Base-by-base conservation (phyloP, 2,797 vertebrate species). In the Lophotriccus pileatus region DNA sequence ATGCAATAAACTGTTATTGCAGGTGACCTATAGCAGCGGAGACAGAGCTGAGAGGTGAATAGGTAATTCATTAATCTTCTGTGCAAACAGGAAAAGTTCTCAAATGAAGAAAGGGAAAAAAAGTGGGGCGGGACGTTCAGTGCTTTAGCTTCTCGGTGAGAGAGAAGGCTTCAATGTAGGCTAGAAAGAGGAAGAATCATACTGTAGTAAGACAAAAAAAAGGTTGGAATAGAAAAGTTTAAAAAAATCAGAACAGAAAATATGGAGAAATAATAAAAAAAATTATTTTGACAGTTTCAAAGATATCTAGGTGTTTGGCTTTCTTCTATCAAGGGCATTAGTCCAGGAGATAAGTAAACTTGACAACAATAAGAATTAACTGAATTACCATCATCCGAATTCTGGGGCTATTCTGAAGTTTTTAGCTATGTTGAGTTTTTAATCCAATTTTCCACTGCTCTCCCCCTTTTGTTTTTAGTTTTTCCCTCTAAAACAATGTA, bases 1-100 rank as follows among this genome's bases (percentile, higher is more conserved):
- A 67, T n/a, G 58, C 47, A 81, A 77, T 75, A 90, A 93, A 92
- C 21, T 68, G 44, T 63, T 94, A 36, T 49, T 81, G 28, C 16
- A 75, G 28, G 79, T 75, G 58, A 69, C 52, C 86, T 85, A 28
- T 14, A 63, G 44, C 69, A 41, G 24, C 34, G 15, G 24, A 21
- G 21, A 80, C 24, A 83, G 34, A 53, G 39, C 9, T 12, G 27
- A 36, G 2, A 12, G 36, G 30, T 67, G 41, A 82, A 34, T 10
- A 77, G 64, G 36, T 23, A 77, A 36, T 60, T 80, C 50, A 50
- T 41, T 62, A 59, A 62, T 49, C 46, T 68, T 75, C 32, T 11
- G 10, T 24, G 19, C 12, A 84, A 66, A 75, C 3, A 30, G 41
- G 53, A 63, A 70, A 60, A 20, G 1, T 25, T 92, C 95, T 87